A percentile compares a stretch with the other conserved stretches of the same genome.
phyloP scores from a whole-genome alignment of 30 jellyfish, hydroid and myxozoan genomes.

The Aurelia coerulea region DNA sequence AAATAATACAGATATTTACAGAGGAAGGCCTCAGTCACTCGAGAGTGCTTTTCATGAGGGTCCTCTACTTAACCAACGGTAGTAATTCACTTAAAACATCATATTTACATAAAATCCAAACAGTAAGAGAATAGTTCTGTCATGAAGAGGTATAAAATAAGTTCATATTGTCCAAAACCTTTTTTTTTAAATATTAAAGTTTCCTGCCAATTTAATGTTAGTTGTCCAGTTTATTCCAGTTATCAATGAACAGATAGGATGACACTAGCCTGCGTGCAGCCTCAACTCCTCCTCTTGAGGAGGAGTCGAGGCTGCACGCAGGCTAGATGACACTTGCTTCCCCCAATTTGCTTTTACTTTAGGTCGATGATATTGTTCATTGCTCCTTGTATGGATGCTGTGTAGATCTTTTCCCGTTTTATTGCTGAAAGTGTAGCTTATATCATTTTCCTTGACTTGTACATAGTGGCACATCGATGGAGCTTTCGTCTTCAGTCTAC shows the following conservation, averaged over 20 bases:
- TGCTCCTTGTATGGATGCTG: slow-evolving; percentile 40
- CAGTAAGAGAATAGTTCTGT: slow-evolving; percentile 2
- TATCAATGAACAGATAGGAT: slow-evolving; percentile 31
- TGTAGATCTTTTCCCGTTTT: slow-evolving; percentile 12
- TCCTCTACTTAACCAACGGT: too few relatives aligned
- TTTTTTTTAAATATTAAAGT: slow-evolving; percentile 19
- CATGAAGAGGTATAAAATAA: background rate
- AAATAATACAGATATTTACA: too few relatives aligned
- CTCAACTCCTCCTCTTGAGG: too few relatives aligned
- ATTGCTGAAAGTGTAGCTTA: too few relatives aligned
- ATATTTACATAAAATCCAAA: too few relatives aligned
- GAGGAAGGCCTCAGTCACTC: too few relatives aligned
- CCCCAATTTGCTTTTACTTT: slow-evolving; percentile 43
- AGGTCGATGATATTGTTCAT: slow-evolving; percentile 23
- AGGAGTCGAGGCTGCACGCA: too few relatives aligned
- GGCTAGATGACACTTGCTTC: slow-evolving; percentile 37
- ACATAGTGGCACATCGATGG: slow-evolving; percentile 68
- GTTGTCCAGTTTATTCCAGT: slow-evolving; percentile 39
- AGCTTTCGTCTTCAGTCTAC: slow-evolving; percentile 56
- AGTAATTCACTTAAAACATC: too few relatives aligned
- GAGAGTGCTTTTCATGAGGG: too few relatives aligned
- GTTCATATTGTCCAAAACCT: slow-evolving; percentile 18
- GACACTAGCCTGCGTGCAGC: too few relatives aligned
- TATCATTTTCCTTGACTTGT: slow-evolving; percentile 41
- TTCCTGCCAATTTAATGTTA: slow-evolving; percentile 22